Base-by-base conservation (phyloP, 2,113 vertebrate species). In the Poicephalus meyeri region DNA sequence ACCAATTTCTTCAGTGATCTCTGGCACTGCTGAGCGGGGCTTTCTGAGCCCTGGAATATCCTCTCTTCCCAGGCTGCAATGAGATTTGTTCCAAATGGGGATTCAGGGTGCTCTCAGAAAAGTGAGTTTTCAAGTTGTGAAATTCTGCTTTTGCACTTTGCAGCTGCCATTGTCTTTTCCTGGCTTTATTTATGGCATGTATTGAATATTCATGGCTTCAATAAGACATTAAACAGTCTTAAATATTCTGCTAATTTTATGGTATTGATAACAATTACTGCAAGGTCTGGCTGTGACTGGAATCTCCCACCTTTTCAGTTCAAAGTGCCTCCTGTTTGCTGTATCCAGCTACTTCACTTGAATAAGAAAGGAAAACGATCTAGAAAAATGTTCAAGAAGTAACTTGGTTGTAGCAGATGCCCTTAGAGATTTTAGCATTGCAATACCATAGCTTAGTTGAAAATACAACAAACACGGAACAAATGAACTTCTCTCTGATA, bases 391-490 rank as follows among this genome's bases (percentile, higher is more conserved):
- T 9, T 21, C 55, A 58, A n/a, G 33, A 23, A 58, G 5, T 35
- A 56, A 56, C 18, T 69, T 47, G 2, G 21, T 63, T 60, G 41
- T 11, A 80, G 76, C 31, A 56, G 13, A 70, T 17, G 1, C 47
- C 53, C 37, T 49, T 61, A n/a, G 50, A 77, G 28, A 69, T 29
- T 76, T 83, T 55, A 69, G 17, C 16, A 44, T 65, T 55, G 76
- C 0, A 0, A 2, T 69, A 80, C 47, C 44, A 56, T 11, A 64
- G 21, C 16, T 65, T 42, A 73, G 24, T 19, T 10, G 12, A 53
- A 91, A 86, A 61, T 37, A 49, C 50, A 91, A 68, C 28, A 70
- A 56, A 37, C 37, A 12, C 4, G 81, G 61, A 29, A 4, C 26
- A 88, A 65, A 86, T 23, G 19, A 23, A 58, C 55, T 58, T 58